Percentiles rank a stretch among this genome's conserved stretches.
Conservation (phyloP, 2,797 vertebrate species). For the Taeniopygia guttata region DNA sequence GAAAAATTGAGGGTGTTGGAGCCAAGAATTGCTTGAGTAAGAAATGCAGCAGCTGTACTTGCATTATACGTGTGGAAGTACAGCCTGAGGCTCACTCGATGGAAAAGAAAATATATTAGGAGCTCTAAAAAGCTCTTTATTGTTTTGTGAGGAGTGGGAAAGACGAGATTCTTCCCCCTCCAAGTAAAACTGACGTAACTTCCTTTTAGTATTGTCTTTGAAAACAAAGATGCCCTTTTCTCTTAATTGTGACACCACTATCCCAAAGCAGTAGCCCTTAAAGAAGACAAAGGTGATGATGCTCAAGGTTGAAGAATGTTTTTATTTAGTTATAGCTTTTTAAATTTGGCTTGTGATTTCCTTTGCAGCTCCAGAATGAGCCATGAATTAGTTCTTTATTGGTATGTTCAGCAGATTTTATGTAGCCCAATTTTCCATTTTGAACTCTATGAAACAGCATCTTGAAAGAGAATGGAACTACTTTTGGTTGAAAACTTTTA, state of each 20-base stretch:
- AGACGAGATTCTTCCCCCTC: not conserved
- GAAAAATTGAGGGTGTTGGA: constrained; percentile 27
- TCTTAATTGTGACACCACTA: not conserved
- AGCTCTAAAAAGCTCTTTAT: constrained; percentile 63
- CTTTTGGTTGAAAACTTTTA: constrained; percentile 17
- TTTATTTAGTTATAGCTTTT: constrained; percentile 59
- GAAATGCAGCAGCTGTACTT: constrained; percentile 63
- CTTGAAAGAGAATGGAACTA: constrained; percentile 39
- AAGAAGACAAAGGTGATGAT: constrained; percentile 7
- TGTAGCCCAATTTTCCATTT: constrained; percentile 60
- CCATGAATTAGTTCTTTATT: constrained; percentile 44
- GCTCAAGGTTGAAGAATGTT: constrained; percentile 23
- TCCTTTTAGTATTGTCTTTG: constrained; percentile 42
- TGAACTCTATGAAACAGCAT: constrained; percentile 7
- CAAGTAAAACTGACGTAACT: not conserved
- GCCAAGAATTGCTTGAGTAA: constrained; percentile 53
- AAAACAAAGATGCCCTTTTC: constrained; percentile 39
- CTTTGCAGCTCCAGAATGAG: constrained; percentile 45
- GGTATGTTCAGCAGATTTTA: constrained; percentile 54
- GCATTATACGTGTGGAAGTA: not conserved
- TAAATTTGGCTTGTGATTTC: constrained; percentile 53
- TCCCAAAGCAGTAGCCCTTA: constrained; percentile 36
- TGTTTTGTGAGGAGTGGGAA: constrained; percentile 22
- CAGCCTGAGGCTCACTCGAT: constrained; percentile 52
- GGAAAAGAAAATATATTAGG: constrained; percentile 61